Base-by-base conservation (phyloP, 1,140 invertebrate species). In the Rhagoletis zephyria region DNA sequence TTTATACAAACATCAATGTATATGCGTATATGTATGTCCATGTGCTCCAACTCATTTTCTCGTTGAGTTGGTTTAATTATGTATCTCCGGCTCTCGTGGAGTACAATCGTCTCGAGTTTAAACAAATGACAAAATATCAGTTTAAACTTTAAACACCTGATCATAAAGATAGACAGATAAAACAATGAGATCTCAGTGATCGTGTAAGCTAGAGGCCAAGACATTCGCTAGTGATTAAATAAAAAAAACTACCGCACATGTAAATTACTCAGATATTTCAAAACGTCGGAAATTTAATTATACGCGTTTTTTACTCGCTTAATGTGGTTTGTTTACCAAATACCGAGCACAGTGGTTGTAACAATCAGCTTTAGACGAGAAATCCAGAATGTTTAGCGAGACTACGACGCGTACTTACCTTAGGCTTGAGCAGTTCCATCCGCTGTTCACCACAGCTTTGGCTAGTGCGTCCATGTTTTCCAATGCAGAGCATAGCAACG, bases 111-210 rank as follows among this genome's bases (percentile, higher is more conserved):
- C 48, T 42, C 67, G 67, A 14, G 74, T 81, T 45, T 81, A 51
- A 81, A 81, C 74, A 81, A 81, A 56, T 9, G 74, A 51, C 48
- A 19, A 51, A 45, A 77, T 77, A 77, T 51, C 48, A 77, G 74
- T 56, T 77, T 51, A 77, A 77, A 81, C 74, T 56, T 77, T 51
- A 77, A 77, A 81, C 74, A 81, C 74, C 56, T 81, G 74, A 81
- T 81, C 74, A n/a, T 81, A 51, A 81, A 81, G 74, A 81, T 81
- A 56, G 48, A 19, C 45, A 81, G 48, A 81, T 81, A 48, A 81
- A 56, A 81, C 56, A 81, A 81, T 81, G 56, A 81, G 45, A 81
- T 81, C 74, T 81, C 74, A 56, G 74, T 19, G n/a, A 81, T 81
- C 48, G 74, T n/a, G 48, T 56, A 51, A 19, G 74, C 45, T 81